Conservation (phyloP, 2,888 invertebrate genomes). For the Ormyrus pomaceus region DNA sequence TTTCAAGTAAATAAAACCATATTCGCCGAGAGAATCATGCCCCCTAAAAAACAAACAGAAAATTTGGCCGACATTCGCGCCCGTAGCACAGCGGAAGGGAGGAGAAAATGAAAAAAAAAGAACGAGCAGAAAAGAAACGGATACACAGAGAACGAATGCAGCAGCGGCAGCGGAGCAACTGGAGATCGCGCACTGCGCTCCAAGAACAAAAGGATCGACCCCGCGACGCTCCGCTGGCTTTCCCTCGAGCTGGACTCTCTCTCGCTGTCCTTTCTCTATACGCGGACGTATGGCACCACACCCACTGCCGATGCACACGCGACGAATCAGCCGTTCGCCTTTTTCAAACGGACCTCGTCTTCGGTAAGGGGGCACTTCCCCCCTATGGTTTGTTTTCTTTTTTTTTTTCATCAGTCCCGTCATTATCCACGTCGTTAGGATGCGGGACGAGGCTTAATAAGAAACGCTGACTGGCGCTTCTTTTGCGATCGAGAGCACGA, state of each 20-base stretch:
- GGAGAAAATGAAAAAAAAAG: slow-evolving; percentile 38
- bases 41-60: background rate
- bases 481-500: background rate
- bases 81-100: too few relatives aligned
- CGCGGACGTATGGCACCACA: background rate
- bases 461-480: background rate
- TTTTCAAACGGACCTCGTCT: slow-evolving; percentile 26
- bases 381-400: background rate
- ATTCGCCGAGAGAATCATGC: too few relatives aligned
- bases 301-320: too few relatives aligned
- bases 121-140: slow-evolving; percentile 27
- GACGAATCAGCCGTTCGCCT: background rate
- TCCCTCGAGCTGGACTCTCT: slow-evolving; percentile 23
- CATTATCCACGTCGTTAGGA: slow-evolving; percentile 39
- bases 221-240: slow-evolving; percentile 44
- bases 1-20: too few relatives aligned
- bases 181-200: slow-evolving; percentile 23
- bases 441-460: slow-evolving; percentile 3
- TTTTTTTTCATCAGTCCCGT: slow-evolving; percentile 15
- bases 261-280: slow-evolving; percentile 1
- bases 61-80: slow-evolving; percentile 34
- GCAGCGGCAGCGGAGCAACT: background rate
- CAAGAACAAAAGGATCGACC: slow-evolving; percentile 53
- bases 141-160: slow-evolving; percentile 29
- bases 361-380: slow-evolving; percentile 15